Base-by-base conservation (phyloP, 2,113 vertebrate species). In the Reinhardtius hippoglossoides region DNA sequence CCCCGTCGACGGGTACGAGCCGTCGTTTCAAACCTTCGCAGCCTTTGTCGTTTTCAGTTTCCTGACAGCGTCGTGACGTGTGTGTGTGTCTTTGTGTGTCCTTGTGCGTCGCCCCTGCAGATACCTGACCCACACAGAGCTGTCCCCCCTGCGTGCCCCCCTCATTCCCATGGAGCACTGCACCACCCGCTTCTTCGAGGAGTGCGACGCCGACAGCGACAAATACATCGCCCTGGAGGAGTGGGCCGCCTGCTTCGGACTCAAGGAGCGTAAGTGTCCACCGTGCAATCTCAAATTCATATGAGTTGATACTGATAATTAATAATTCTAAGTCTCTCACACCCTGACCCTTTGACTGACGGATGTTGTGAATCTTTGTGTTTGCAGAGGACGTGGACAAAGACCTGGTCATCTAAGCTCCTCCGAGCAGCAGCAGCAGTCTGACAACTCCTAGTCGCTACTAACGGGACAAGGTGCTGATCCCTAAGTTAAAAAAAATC, bases 91-190 rank as follows among this genome's bases (percentile, higher is more conserved):
- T 35, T 31, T 24, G 52, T 56, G n/a, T 56, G n/a, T 23, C 1
- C 44, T 1, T 42, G 12, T 66, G 46, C 60, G 31, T 21, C 0
- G 3, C 0, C 0, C 23, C 46, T 15, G 6, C 92, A 99, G 98
- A 71, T 99, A 97, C 91, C 95, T 99, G 92, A 98, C 98, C 79
- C 98, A 99, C 95, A 97, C 97, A 0, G 98, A 99, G 95, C 95
- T 99, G 91, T 93, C 98, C 75, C 98, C 98, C 0, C 96, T 99
- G 83, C 97, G 98, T 0, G 98, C 97, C 0, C 98, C 98, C 2
- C 97, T 99, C 81, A 97, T 99, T 78, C 98, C 98, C 93, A 99
- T 99, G 98, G 98, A 99, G 93, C 98, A 99, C 70, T 99, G 98
- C 95, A 99, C 98, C 94, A 99, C 97, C 12, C 96, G 95, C 90